phyloP scores from a whole-genome alignment of 2,888 invertebrate genomes.

The Mythimna loreyi region DNA sequence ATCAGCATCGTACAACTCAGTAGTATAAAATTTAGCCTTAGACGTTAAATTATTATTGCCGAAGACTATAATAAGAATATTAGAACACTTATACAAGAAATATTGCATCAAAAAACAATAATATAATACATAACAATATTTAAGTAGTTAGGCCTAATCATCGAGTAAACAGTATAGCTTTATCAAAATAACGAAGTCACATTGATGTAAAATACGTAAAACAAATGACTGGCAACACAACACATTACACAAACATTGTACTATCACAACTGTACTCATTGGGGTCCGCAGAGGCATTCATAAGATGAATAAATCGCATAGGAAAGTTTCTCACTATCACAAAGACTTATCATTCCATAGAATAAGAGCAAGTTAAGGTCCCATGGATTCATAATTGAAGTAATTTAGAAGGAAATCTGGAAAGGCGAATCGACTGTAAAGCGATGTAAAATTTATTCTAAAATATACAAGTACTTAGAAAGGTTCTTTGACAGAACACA shows the following conservation, averaged over 20 bases:
- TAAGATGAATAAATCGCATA: constrained; percentile 53
- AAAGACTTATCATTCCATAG: constrained; percentile 58
- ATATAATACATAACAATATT: constrained; percentile 47
- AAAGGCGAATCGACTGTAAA: constrained; percentile 52
- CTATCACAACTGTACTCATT: constrained; percentile 63
- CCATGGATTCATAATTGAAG: constrained; percentile 65
- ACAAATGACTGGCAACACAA: constrained; percentile 53
- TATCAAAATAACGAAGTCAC: constrained; percentile 60
- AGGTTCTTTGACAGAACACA: constrained; percentile 56
- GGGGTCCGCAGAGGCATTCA: constrained; percentile 51
- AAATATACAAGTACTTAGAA: constrained; percentile 56
- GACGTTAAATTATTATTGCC: constrained; percentile 69
- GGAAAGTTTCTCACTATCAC: constrained; percentile 58
- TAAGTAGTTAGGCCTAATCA: constrained; percentile 67
- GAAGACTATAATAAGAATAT: constrained; percentile 58
- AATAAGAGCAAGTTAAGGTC: constrained; percentile 62
- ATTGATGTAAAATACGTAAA: constrained; percentile 40
- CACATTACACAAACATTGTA: constrained; percentile 53
- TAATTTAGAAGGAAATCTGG: constrained; percentile 57
- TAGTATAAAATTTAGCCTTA: constrained; percentile 67
- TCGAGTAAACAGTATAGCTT: constrained; percentile 55
- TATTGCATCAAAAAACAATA: constrained; percentile 60
- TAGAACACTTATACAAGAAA: constrained; percentile 54
- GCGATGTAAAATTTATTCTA: constrained; percentile 61
- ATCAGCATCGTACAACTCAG: constrained; percentile 67